Evolutionary conservation across 2,797 vertebrate species (phyloP).

Genomic region (Macropus fuliginosus): DNA sequence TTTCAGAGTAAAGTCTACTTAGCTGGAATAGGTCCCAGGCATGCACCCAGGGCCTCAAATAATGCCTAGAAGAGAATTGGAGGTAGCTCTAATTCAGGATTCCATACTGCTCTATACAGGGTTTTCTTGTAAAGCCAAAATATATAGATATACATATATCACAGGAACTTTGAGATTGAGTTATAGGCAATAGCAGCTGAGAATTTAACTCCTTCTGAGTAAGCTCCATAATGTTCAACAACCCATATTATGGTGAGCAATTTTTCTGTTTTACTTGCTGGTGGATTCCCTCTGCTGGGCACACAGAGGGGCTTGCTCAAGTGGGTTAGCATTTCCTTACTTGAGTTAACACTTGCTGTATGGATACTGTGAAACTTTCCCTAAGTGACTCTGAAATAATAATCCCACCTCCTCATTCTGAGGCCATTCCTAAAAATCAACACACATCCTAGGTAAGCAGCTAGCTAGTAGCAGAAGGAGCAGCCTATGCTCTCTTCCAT

Average conservation of each 20-base stretch:
- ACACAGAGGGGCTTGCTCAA: neutral
- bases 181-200: conserved; percentile 34
- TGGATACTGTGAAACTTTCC: neutral
- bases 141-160: neutral
- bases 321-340: neutral
- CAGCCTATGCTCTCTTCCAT: neutral
- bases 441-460: neutral
- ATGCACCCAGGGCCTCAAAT: conserved; percentile 22
- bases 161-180: neutral
- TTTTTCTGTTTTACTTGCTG: conserved; percentile 53
- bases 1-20: conserved; percentile 45
- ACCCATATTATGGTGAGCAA: conserved; percentile 72
- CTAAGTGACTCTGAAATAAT: neutral
- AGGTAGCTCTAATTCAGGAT: conserved; percentile 15
- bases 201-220: conserved; percentile 70
- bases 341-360: neutral
- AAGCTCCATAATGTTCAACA: conserved; percentile 72
- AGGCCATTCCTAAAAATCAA: neutral
- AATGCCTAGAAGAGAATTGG: conserved; percentile 14
- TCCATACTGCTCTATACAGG: conserved; percentile 29
- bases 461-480: neutral
- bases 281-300: neutral
- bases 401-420: neutral
- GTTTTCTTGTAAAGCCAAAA: conserved; percentile 53
- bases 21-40: neutral